Conservation (phyloP, 1,140 invertebrate species). For the Diprion similis region DNA sequence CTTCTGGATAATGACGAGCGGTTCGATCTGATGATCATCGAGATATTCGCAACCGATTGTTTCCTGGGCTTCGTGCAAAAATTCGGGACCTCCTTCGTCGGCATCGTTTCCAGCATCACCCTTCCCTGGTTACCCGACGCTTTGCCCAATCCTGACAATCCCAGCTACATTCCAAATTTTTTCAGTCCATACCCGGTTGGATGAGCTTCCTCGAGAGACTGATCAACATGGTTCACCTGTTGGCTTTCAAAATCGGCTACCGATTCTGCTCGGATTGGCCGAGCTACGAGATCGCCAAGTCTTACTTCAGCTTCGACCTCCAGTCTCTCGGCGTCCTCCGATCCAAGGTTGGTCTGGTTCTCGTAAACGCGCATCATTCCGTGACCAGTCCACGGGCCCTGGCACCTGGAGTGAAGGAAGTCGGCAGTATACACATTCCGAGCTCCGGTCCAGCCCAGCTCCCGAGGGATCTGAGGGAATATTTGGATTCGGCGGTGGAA, state of each 20-base stretch:
- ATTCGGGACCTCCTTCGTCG: conserved; percentile 37
- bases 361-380: conserved; percentile 41
- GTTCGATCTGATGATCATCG: conserved; percentile 41
- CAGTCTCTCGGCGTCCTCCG: conserved; percentile 31
- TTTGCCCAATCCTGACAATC: conserved; percentile 36
- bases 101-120: conserved; percentile 34
- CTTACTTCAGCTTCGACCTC: conserved; percentile 17
- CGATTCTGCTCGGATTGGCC: not conserved
- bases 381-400: conserved; percentile 37
- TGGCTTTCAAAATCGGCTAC: conserved; percentile 11
- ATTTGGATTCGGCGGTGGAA: conserved; percentile 27
- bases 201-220: conserved; percentile 59
- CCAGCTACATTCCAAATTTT: conserved; percentile 38
- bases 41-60: conserved; percentile 44
- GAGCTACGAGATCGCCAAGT: conserved; percentile 14
- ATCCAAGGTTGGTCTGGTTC: conserved; percentile 32
- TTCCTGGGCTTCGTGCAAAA: conserved; percentile 50
- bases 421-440: conserved; percentile 36
- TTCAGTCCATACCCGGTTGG: conserved; percentile 39
- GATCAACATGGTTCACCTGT: conserved; percentile 41
- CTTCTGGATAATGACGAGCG: conserved; percentile 36
- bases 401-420: conserved; percentile 42
- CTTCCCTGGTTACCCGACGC: conserved; percentile 44
- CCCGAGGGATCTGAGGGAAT: conserved; percentile 27
- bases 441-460: conserved; percentile 17